These are phyloP conservation scores for Perodicticus potto DNA, from an alignment of 2,797 vertebrate species.

Conservation along the genomic window DNA sequence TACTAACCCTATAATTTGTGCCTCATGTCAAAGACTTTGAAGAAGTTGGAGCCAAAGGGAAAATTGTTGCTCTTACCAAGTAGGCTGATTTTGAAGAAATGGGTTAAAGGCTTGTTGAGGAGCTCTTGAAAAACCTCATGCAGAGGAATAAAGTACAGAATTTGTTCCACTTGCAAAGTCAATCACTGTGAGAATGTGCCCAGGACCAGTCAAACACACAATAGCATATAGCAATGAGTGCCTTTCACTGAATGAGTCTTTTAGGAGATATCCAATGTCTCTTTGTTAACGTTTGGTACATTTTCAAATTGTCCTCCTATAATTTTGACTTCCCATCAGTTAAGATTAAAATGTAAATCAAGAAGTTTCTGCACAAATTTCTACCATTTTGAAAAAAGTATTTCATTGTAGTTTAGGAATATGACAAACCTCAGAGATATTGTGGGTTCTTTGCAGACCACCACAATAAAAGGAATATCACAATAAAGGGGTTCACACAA, in stretches of 20 bases:
- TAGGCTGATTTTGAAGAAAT: neutral
- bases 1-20: neutral
- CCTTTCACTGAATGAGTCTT: neutral
- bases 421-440: neutral
- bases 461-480: neutral
- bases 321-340: neutral
- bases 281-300: neutral
- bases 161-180: neutral
- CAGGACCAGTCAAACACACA: neutral
- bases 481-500: neutral
- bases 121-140: neutral
- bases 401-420: neutral
- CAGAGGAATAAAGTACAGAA: neutral
- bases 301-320: neutral
- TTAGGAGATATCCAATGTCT: neutral
- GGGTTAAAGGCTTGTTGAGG: neutral
- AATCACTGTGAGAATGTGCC: neutral
- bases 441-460: neutral
- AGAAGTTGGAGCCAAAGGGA: neutral
- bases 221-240: too few relatives aligned
- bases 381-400: neutral
- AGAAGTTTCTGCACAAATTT: neutral
- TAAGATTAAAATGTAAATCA: constrained; percentile 54
- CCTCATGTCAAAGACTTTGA: constrained; percentile 14
- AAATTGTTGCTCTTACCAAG: neutral